A percentile compares a stretch with the other conserved stretches of the same genome.
These are phyloP conservation scores for Antitype chi DNA, from an alignment of 2,888 invertebrate genomes.

Conservation along the genomic window DNA sequence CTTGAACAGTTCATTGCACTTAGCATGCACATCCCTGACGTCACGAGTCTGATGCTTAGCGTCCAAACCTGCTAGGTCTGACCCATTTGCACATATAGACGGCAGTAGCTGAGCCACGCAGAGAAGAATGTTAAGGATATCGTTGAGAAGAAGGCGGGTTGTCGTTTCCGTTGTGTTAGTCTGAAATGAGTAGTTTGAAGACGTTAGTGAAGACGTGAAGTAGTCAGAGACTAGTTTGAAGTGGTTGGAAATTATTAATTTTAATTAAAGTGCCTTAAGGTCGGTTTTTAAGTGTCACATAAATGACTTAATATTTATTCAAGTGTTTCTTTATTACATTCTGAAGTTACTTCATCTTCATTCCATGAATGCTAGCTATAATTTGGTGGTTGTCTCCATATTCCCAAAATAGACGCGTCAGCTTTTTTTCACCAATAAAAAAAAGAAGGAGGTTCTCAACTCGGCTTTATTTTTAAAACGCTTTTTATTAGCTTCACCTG, in stretches of 20 bases:
- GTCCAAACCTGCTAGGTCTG: constrained; percentile 91
- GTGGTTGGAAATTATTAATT: not conserved
- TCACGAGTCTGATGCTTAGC: constrained; percentile 91
- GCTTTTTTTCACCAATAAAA: too few species aligned
- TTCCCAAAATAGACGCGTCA: too few species aligned
- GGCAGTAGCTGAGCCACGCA: constrained; percentile 94
- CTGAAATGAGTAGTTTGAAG: constrained; percentile 86
- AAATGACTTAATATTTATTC: not conserved
- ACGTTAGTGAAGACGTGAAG: too few species aligned
- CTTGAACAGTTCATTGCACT: constrained; percentile 94
- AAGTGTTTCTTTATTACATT: not conserved
- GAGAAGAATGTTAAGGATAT: constrained; percentile 94
- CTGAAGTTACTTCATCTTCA: not conserved
- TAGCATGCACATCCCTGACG: constrained; percentile 95
- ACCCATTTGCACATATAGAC: constrained; percentile 92
- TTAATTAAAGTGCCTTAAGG: not conserved
- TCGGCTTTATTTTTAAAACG: too few species aligned
- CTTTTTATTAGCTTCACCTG: too few species aligned
- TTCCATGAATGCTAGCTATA: not conserved
- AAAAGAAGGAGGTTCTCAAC: too few species aligned
- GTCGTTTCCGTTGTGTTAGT: constrained; percentile 91
- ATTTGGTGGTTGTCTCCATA: not conserved
- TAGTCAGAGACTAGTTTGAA: not conserved
- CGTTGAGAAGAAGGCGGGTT: constrained; percentile 91
- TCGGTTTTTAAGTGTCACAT: not conserved